A percentile compares a stretch with the other conserved stretches of the same genome.
Conservation (phyloP, 2,113 vertebrate species). For the Paradoxurus hermaphroditus region DNA sequence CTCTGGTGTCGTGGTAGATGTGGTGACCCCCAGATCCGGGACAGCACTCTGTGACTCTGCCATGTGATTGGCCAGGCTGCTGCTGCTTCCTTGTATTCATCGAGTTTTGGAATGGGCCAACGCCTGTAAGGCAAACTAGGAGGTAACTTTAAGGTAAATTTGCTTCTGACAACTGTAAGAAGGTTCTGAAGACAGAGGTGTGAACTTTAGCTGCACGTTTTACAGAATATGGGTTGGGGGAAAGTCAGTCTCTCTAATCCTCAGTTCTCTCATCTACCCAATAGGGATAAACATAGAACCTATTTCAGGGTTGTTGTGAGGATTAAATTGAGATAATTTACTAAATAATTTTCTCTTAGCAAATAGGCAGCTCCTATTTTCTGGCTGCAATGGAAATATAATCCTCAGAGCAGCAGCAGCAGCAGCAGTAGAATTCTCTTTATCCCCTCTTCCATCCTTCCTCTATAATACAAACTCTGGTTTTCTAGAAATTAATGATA, state of each 20-base stretch:
- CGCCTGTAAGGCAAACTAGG: not conserved
- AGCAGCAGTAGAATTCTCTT: not conserved
- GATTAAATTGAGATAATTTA: not conserved
- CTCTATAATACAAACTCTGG: not conserved
- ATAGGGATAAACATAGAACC: not conserved
- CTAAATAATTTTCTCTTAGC: not conserved
- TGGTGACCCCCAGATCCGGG: not conserved
- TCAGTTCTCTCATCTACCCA: not conserved
- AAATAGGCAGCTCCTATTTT: not conserved
- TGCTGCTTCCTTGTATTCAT: not conserved
- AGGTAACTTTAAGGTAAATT: not conserved
- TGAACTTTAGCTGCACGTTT: not conserved
- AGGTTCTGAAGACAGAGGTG: not conserved
- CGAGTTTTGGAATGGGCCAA: not conserved
- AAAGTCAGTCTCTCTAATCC: not conserved
- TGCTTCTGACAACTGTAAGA: not conserved
- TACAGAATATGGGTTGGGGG: not conserved
- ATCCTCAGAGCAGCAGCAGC: not conserved
- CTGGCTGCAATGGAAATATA: not conserved
- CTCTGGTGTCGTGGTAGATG: too few relatives aligned
- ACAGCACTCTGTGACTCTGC: not conserved
- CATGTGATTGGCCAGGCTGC: not conserved
- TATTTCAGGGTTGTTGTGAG: not conserved
- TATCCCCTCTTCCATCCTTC: not conserved
- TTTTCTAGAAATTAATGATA: not conserved